Evolutionary conservation across 2,113 vertebrate species (phyloP).

Genomic region (Amia ocellicauda): DNA sequence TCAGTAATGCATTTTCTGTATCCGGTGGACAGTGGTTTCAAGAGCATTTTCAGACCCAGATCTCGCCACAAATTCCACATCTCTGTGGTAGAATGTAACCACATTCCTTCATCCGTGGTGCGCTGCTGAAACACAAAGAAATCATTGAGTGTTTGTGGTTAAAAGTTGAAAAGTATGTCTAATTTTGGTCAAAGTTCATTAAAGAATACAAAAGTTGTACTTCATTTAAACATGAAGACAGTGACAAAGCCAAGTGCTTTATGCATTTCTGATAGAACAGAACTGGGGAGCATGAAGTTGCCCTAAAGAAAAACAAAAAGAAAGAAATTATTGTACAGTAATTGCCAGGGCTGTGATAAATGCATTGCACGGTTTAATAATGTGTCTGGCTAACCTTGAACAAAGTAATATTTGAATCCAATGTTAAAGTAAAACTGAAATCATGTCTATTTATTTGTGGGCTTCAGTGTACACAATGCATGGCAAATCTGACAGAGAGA

Average conservation of each 20-base stretch:
- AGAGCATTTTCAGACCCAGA: background rate
- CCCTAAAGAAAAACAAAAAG: conserved; percentile 54
- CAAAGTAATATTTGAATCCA: conserved; percentile 49
- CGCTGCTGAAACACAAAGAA: conserved; percentile 61
- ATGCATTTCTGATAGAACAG: conserved; percentile 62
- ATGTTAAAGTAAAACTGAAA: conserved; percentile 19
- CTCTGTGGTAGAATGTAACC: conserved; percentile 48
- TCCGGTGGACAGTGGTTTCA: background rate
- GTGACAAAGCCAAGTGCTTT: conserved; percentile 67
- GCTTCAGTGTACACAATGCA: too few relatives aligned
- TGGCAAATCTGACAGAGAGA: too few relatives aligned
- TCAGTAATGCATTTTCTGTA: background rate
- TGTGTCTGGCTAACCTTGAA: conserved; percentile 41
- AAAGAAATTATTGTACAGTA: conserved; percentile 42
- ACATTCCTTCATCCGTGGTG: conserved; percentile 48
- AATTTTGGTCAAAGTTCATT: conserved; percentile 78
- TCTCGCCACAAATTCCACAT: conserved; percentile 55
- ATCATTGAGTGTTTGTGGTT: conserved; percentile 63
- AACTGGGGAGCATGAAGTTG: conserved; percentile 61
- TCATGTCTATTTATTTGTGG: too few relatives aligned
- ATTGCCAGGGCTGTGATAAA: conserved; percentile 51
- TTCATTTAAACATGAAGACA: conserved; percentile 65
- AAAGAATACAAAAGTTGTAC: conserved; percentile 66
- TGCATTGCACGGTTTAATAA: conserved; percentile 60
- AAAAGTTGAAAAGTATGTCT: conserved; percentile 74